Evolutionary conservation across 2,888 invertebrate species (phyloP).

Genomic region (Venusia cambrica): DNA sequence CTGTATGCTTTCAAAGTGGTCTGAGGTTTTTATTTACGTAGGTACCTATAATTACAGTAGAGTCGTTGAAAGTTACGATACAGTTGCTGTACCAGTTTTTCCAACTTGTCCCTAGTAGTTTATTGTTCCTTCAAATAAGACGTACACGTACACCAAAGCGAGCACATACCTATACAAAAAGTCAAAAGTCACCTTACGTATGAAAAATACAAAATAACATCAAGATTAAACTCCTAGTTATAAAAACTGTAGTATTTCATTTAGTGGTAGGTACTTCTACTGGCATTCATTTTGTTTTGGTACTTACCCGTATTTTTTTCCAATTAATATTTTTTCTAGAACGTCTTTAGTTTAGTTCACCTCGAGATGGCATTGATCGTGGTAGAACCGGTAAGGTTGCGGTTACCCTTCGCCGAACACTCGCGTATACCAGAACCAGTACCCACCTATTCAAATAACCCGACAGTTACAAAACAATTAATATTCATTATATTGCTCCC

Average conservation of each 20-base stretch:
- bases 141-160: no score
- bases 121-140: no score
- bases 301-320: slow-evolving; percentile 25
- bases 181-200: no score
- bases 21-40: slow-evolving; percentile 9
- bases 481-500: slow-evolving; percentile 23
- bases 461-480: slow-evolving; percentile 31
- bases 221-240: no score
- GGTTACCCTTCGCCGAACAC: slow-evolving; percentile 73
- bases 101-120: slow-evolving; percentile 41
- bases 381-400: slow-evolving; percentile 71
- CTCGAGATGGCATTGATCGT: slow-evolving; percentile 72
- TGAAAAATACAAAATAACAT: no score
- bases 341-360: slow-evolving; percentile 67
- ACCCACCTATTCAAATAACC: slow-evolving; percentile 45
- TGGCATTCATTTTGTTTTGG: slow-evolving; percentile 24
- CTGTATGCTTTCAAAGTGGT: no score
- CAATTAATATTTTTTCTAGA: slow-evolving; percentile 45
- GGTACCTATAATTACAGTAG: background rate
- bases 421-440: slow-evolving; percentile 40
- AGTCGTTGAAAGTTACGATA: no score
- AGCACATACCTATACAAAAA: no score
- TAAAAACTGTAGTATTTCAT: background rate
- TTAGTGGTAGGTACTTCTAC: slow-evolving; percentile 14
- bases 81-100: slow-evolving; percentile 42